Evolutionary conservation across 1,140 invertebrate genomes (phyloP).

Genomic region (Anastatus disparis): DNA sequence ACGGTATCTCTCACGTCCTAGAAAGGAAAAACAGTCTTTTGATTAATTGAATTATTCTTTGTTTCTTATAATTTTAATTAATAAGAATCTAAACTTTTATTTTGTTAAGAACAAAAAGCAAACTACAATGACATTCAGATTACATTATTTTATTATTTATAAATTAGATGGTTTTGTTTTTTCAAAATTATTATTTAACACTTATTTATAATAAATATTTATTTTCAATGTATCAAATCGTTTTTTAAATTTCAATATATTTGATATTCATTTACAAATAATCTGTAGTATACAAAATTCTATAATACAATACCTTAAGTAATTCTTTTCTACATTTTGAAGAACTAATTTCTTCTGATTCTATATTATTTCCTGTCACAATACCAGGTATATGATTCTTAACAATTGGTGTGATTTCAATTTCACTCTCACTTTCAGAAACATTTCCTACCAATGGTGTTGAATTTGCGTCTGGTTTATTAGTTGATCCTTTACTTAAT

Average conservation of each 20-base stretch:
- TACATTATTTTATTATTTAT: not conserved
- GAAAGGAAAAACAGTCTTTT: too few relatives aligned
- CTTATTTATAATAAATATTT: too few relatives aligned
- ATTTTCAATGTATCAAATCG: too few relatives aligned
- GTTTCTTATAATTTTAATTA: not conserved
- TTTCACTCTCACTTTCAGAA: slow-evolving; percentile 59
- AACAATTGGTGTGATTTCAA: slow-evolving; percentile 64
- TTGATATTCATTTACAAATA: too few relatives aligned
- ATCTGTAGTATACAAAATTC: too few relatives aligned
- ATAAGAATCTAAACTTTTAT: not conserved
- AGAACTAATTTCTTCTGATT: slow-evolving; percentile 34
- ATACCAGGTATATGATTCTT: slow-evolving; percentile 55
- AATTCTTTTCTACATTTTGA: slow-evolving; percentile 5
- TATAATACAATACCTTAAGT: too few relatives aligned
- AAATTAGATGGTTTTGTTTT: too few relatives aligned
- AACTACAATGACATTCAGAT: not conserved
- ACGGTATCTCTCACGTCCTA: not conserved
- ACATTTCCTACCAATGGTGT: slow-evolving; percentile 48
- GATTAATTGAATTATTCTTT: too few relatives aligned
- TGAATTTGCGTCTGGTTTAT: slow-evolving; percentile 57
- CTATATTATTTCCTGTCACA: slow-evolving; percentile 47
- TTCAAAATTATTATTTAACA: too few relatives aligned
- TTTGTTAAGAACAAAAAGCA: not conserved
- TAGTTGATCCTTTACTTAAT: not conserved
- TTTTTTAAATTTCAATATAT: too few relatives aligned